These are phyloP conservation scores for Scomber scombrus DNA, from an alignment of 2,113 vertebrate genomes.

Conservation along the genomic window DNA sequence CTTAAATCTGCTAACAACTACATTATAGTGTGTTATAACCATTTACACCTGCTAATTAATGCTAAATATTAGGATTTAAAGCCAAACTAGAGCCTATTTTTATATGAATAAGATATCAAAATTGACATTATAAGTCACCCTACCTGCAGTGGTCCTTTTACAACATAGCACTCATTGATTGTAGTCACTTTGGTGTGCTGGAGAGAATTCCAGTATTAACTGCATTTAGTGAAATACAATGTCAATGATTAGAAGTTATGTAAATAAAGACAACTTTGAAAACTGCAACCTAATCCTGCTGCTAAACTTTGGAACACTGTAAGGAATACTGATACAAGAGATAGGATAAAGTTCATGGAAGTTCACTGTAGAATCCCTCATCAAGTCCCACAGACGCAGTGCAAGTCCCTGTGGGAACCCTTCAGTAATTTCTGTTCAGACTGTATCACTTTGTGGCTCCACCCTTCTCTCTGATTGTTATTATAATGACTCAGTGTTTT, in stretches of 20 bases:
- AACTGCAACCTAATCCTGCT: not conserved
- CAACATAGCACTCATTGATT: not conserved
- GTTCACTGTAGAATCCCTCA: slow-evolving; percentile 24
- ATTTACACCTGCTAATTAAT: too few species aligned
- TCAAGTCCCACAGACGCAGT: slow-evolving; percentile 30
- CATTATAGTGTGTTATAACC: too few species aligned
- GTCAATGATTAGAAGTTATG: not conserved
- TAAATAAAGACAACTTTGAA: not conserved
- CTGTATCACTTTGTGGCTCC: slow-evolving; percentile 49
- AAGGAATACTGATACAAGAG: slow-evolving; percentile 11
- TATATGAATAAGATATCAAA: too few species aligned
- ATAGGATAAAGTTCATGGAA: slow-evolving; percentile 14
- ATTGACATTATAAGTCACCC: not conserved
- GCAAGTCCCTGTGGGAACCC: slow-evolving; percentile 24
- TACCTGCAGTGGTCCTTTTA: not conserved
- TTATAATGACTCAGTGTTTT: slow-evolving; percentile 80
- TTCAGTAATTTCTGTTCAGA: slow-evolving; percentile 45
- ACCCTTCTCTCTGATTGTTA: slow-evolving; percentile 73
- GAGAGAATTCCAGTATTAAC: not conserved
- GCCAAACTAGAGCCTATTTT: too few species aligned
- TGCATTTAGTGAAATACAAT: not conserved
- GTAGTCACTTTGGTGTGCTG: not conserved
- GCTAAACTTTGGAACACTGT: not conserved
- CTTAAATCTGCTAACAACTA: too few species aligned
- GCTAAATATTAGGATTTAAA: too few species aligned